Evolutionary conservation across 92 coral and sea anemone genomes (phyloP).

Genomic region (Porites cylindrica): DNA sequence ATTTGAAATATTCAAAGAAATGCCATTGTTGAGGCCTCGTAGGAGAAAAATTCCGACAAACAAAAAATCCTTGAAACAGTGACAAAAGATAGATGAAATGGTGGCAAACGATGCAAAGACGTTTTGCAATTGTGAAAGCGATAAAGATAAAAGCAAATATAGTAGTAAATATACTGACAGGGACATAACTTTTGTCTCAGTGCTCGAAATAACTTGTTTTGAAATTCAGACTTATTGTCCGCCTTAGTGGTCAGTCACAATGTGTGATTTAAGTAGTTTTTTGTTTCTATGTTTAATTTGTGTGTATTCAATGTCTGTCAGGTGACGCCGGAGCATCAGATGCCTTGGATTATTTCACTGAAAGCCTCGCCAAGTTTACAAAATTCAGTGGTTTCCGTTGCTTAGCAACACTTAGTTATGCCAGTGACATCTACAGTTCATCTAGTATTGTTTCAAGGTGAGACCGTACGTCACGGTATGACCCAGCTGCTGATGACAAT

Average conservation of each 20-base stretch:
- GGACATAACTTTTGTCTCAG: too few relatives aligned
- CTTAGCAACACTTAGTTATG: conserved; percentile 95
- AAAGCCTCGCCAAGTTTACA: conserved; percentile 95
- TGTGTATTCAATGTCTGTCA: conserved; percentile 2
- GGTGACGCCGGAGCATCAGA: conserved; percentile 81
- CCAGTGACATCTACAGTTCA: conserved; percentile 95
- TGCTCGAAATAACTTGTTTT: too few relatives aligned
- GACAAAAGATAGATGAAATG: too few relatives aligned
- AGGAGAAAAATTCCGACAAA: too few relatives aligned
- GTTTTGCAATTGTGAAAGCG: too few relatives aligned
- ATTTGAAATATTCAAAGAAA: too few relatives aligned
- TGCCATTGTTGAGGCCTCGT: too few relatives aligned
- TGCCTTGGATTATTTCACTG: conserved; percentile 95
- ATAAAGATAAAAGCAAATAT: too few relatives aligned
- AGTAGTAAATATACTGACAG: too few relatives aligned
- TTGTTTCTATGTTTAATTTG: neutral
- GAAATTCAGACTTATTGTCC: too few relatives aligned
- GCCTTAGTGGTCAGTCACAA: neutral
- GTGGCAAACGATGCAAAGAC: too few relatives aligned
- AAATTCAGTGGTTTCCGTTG: conserved; percentile 97
- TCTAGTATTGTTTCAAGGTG: conserved; percentile 98
- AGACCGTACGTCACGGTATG: neutral
- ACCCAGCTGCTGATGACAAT: neutral
- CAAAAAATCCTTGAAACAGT: too few relatives aligned
- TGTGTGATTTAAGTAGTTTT: neutral